Base-by-base conservation (phyloP, 2,888 invertebrate species). In the Synergus laeviventris region DNA sequence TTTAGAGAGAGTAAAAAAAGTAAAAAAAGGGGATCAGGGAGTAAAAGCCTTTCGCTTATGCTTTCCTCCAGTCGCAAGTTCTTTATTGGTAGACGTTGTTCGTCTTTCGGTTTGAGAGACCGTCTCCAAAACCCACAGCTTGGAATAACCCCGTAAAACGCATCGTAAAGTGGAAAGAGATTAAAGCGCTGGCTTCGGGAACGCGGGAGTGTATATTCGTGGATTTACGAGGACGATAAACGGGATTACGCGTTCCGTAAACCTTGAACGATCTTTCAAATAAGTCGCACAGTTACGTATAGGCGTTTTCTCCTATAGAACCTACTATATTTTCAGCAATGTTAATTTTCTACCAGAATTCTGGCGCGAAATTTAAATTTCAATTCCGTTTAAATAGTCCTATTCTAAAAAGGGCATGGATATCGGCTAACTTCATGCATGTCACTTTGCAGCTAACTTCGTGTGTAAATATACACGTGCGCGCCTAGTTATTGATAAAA, bases 141-240 rank as follows among this genome's bases (percentile, higher is more conserved):
- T 70, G 31, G 31, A 70, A 70, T 70, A 70, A 56, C 62, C 76
- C 45, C 88, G 86, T 90, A 89, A 89, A 90, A 87, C 84, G 83
- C 83, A 84, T 87, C 89, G 88, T 89, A 89, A 90, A 90, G 87
- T 82, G 88, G 85, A 86, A 87, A 87, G 86, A 84, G 88, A 89
- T 89, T 88, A 89, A 89, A 89, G 85, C 86, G 59, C 74, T 74
- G 73, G 59, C 80, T 42, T 76, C 81, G 82, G 81, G 84, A 83
- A 80, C 81, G 81, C 78, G 76, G 81, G 85, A 85, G 85, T 84
- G 83, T 87, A 87, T 87, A 89, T 87, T 85, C 86, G 77, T 84
- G 86, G 86, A 90, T 90, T 89, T 89, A 90, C 88, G 89, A 89
- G 87, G 85, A 85, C 89, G 88, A 89, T 89, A 89, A 90, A 90